phyloP scores from a whole-genome alignment of 2,888 invertebrate species.

The Dynastes grantii region DNA sequence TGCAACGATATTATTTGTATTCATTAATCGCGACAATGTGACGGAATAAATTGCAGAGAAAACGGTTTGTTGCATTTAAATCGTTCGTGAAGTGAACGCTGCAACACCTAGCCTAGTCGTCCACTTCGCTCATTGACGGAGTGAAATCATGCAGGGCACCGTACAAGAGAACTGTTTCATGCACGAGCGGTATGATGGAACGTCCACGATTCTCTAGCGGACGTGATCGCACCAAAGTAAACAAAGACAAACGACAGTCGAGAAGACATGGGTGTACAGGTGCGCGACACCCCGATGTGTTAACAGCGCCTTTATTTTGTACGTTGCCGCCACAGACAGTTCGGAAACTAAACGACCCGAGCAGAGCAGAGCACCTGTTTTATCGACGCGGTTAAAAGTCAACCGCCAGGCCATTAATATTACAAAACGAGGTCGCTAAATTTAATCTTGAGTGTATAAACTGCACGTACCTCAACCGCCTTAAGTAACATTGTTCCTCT shows the following conservation, averaged over 20 bases:
- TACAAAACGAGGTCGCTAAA: conserved; percentile 13
- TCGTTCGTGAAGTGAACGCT: neutral
- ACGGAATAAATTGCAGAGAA: neutral
- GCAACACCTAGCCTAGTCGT: neutral
- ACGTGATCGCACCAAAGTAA: conserved; percentile 57
- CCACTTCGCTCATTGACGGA: neutral
- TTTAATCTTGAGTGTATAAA: conserved; percentile 8
- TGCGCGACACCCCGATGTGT: conserved; percentile 60
- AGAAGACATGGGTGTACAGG: conserved; percentile 55
- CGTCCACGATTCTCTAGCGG: conserved; percentile 59
- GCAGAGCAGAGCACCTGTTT: conserved; percentile 48
- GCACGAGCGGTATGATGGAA: conserved; percentile 61
- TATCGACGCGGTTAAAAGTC: conserved; percentile 27
- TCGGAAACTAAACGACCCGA: neutral
- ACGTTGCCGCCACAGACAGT: conserved; percentile 24
- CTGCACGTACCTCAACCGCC: neutral
- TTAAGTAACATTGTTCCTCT: no score
- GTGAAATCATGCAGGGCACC: conserved; percentile 4
- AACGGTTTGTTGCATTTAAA: neutral
- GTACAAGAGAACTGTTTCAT: conserved; percentile 54
- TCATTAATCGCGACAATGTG: neutral
- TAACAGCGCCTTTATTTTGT: conserved; percentile 58
- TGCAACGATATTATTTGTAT: no score
- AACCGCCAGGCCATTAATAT: conserved; percentile 29
- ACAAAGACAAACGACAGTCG: conserved; percentile 60